Conservation (phyloP, 2,888 invertebrate species). For the Drosophila anceps region DNA sequence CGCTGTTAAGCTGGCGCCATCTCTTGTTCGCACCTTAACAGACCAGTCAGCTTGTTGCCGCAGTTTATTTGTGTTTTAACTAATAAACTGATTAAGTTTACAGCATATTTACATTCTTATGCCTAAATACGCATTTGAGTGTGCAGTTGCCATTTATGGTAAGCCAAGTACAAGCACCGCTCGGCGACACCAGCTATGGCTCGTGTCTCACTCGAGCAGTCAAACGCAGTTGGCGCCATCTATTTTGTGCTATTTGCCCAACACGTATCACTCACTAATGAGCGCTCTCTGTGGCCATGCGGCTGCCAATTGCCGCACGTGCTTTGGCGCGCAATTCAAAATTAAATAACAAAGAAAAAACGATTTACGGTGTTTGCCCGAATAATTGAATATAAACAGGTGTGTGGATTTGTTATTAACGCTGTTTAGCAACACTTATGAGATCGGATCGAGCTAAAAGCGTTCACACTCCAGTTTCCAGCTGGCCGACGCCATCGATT, state of each 20-base stretch:
- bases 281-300: slow-evolving; percentile 10
- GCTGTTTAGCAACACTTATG: slow-evolving; percentile 49
- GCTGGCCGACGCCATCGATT: slow-evolving; percentile 13
- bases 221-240: slow-evolving; percentile 19
- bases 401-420: slow-evolving; percentile 42
- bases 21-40: background rate
- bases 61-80: no score
- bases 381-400: slow-evolving; percentile 19
- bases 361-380: slow-evolving; percentile 21
- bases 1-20: background rate
- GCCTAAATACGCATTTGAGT: no score
- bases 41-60: no score
- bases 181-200: background rate
- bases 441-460: slow-evolving; percentile 35
- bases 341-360: background rate
- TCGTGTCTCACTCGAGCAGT: background rate
- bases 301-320: background rate
- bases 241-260: background rate
- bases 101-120: no score
- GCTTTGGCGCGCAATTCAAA: slow-evolving; percentile 32
- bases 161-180: background rate
- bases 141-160: no score
- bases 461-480: slow-evolving; percentile 43
- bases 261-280: no score
- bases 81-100: no score